These are phyloP conservation scores for Abrostola triplasia DNA, from an alignment of 2,888 invertebrate genomes.

Conservation along the genomic window DNA sequence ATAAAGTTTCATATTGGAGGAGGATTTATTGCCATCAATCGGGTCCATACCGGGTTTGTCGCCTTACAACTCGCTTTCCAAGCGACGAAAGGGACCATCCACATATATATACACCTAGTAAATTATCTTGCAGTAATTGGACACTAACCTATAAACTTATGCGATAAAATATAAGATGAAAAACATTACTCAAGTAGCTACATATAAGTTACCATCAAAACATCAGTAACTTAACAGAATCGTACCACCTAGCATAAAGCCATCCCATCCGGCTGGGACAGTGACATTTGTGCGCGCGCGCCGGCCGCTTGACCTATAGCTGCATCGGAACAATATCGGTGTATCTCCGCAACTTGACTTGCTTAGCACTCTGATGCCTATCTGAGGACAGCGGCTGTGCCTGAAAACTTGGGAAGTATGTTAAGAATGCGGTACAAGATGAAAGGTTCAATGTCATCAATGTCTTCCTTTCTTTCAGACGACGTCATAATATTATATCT, in stretches of 20 bases:
- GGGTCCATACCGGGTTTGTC: too few relatives aligned
- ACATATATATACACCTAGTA: too few relatives aligned
- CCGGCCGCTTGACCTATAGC: conserved; percentile 71
- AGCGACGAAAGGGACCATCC: too few relatives aligned
- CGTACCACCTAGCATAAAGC: conserved; percentile 22
- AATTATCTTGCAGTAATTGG: too few relatives aligned
- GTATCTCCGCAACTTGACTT: conserved; percentile 44
- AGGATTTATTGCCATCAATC: too few relatives aligned
- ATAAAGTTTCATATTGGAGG: too few relatives aligned
- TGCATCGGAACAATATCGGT: conserved; percentile 42
- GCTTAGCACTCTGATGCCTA: conserved; percentile 43
- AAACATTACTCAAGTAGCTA: neutral
- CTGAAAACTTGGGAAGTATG: conserved; percentile 41
- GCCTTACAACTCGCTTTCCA: too few relatives aligned
- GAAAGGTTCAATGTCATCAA: neutral
- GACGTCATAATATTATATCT: too few relatives aligned
- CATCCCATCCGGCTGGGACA: conserved; percentile 38
- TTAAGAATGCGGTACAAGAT: conserved; percentile 25
- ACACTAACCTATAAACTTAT: too few relatives aligned
- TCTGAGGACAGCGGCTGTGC: conserved; percentile 22
- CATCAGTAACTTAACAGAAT: conserved; percentile 10
- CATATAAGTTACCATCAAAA: neutral
- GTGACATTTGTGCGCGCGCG: conserved; percentile 56
- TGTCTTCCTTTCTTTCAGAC: too few relatives aligned
- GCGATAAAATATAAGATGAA: neutral